Evolutionary conservation across 2,888 invertebrate genomes (phyloP), one percentile per base, ranked within the genome.

Genomic region (Apamea crenata): DNA sequence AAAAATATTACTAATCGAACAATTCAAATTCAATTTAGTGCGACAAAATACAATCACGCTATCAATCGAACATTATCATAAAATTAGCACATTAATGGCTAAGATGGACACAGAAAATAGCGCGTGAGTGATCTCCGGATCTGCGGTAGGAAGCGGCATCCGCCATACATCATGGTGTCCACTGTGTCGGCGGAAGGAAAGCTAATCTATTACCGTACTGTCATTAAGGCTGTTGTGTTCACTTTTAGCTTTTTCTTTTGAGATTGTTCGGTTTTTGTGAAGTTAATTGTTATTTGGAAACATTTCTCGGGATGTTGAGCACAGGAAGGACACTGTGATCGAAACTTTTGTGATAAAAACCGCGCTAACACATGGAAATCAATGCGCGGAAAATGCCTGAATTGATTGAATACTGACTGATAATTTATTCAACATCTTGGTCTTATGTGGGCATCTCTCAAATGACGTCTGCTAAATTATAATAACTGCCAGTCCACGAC

Each of bases 181-280:
- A 70, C 80, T 80, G 53, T 85, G 82, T 69, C 82, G 82, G 82
- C 89, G 92, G 92, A 91, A 92, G 91, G 93, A 93, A 92, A 93
- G 92, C 88, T 87, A 87, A 92, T 91, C 90, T 91, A 92, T 93
- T 90, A 90, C 85, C 80, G 79, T 67, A 32, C 71, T 82, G 86
- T 89, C 86, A 88, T 89, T 88, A 88, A 85, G 83, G 83, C 82
- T 77, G 78, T 80, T 82, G 74, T 76, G 76, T 69, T 50, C 47
- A 65, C 40, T 74, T 78, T 79, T 40, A 77, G 81, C 83, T 88
- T 83, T 85, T 87, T 84, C 85, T 86, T 85, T 78, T 67, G 18
- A 65, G 12, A 78, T 68, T 76, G 56, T 67, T 69, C 36, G 10
- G 5, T 79, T 84, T 61, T 80, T 63, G 67, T 77, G 0, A 5